Evolutionary conservation across 2,888 invertebrate genomes (phyloP).

Genomic region (Lasioglossum malachurum): DNA sequence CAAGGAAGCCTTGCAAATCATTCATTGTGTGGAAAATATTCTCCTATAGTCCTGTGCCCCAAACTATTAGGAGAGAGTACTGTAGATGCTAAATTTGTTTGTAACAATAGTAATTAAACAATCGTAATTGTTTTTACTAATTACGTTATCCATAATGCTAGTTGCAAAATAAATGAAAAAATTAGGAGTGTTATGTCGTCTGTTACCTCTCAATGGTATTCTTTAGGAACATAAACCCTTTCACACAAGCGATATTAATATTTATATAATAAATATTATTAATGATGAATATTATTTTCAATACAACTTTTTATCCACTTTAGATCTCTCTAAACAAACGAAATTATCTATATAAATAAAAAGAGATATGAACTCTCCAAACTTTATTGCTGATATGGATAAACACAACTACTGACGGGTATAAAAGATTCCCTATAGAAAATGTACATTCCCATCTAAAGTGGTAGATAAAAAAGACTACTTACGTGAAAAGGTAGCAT

Average conservation of each 20-base stretch:
- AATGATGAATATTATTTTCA: neutral
- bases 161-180: neutral
- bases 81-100: neutral
- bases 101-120: neutral
- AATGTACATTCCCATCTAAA: constrained; percentile 4
- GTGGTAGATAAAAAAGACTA: neutral
- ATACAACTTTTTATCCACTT: neutral
- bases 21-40: neutral
- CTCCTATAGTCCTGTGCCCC: neutral
- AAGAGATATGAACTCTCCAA: neutral
- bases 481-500: neutral
- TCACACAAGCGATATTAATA: neutral
- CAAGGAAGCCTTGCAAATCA: neutral
- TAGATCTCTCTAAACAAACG: neutral
- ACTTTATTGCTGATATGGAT: neutral
- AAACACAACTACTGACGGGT: neutral
- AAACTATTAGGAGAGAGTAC: neutral
- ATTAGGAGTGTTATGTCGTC: neutral
- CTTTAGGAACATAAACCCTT: neutral
- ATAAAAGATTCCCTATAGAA: neutral
- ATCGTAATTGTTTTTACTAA: neutral
- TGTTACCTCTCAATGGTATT: neutral
- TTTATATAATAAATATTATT: neutral
- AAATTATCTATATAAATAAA: constrained; percentile 2
- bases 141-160: neutral